These are phyloP conservation scores for Anisognathus igniventris DNA, from an alignment of 2,797 vertebrate genomes.

Conservation along the genomic window DNA sequence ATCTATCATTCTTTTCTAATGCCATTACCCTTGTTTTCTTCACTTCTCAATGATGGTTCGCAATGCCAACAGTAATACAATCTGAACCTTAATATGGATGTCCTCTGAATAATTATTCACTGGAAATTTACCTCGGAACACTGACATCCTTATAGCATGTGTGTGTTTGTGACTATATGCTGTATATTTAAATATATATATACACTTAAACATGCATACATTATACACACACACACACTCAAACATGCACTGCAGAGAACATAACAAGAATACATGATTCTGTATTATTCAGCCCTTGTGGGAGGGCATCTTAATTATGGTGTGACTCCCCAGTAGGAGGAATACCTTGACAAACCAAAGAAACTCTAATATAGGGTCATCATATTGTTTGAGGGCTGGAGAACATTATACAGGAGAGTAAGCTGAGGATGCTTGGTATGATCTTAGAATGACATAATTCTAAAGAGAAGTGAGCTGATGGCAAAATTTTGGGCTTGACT, in stretches of 20 bases:
- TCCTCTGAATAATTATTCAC: background rate
- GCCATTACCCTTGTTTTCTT: background rate
- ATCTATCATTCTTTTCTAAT: background rate
- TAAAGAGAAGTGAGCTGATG: background rate
- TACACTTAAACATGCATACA: background rate
- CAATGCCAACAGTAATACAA: background rate
- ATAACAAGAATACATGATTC: background rate
- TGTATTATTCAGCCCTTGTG: background rate
- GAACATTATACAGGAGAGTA: background rate
- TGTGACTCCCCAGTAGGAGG: background rate
- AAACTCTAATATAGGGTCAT: accelerated
- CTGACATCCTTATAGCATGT: background rate
- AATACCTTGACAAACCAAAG: background rate
- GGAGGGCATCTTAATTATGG: background rate
- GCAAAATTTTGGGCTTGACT: background rate
- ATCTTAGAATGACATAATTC: background rate
- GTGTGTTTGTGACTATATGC: background rate
- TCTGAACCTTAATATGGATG: background rate
- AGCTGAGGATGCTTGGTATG: accelerated
- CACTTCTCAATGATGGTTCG: background rate
- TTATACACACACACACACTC: background rate
- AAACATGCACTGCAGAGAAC: background rate
- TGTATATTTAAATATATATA: background rate
- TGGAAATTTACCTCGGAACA: background rate
- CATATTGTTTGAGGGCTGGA: background rate